Base-by-base conservation (phyloP, 2,797 vertebrate genomes). In the Trichosurus vulpecula region DNA sequence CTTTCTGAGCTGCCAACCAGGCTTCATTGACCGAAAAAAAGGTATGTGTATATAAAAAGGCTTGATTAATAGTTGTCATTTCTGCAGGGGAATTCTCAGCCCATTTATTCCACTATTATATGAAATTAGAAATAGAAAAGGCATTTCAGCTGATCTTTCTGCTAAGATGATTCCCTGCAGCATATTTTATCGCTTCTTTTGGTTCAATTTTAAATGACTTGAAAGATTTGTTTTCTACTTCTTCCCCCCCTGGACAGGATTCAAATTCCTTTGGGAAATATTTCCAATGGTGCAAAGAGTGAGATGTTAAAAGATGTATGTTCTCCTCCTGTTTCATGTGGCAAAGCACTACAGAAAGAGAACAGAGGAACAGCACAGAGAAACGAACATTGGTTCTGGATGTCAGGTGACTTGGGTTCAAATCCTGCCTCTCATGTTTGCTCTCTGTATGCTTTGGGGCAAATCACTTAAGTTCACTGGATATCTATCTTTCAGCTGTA, bases 41-140 rank as follows among this genome's bases (percentile, higher is more conserved):
- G 53, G 52, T 56, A 29, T 52, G n/a, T 54, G 0, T 57, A 87
- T 66, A 52, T 56, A 30, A 52, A 95, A 94, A 94, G 35, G 94
- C 16, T 55, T 90, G 51, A 94, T 35, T 2, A 95, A 66, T 51
- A 95, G 90, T 87, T 55, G 91, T 90, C 92, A 14, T 96, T 95
- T 92, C 96, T 31, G 57, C 31, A 91, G 66, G 81, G 54, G n/a
- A 91, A 19, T 92, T 95, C 8, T 61, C 5, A 52, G 90, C 41
- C 51, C 55, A 93, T 95, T 97, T 94, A n/a, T 29, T 95, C 29
- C 54, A 52, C 56, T 22, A 56, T 19, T 19, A 25, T 56, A 4
- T 52, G 87, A 93, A 51, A 90, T 93, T 93, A 94, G 54, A 96
- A 91, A 90, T 51, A 91, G 55, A 91, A 95, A 92, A 90, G 10